Conservation (phyloP, 2,888 invertebrate species). For the Orgyia antiqua region DNA sequence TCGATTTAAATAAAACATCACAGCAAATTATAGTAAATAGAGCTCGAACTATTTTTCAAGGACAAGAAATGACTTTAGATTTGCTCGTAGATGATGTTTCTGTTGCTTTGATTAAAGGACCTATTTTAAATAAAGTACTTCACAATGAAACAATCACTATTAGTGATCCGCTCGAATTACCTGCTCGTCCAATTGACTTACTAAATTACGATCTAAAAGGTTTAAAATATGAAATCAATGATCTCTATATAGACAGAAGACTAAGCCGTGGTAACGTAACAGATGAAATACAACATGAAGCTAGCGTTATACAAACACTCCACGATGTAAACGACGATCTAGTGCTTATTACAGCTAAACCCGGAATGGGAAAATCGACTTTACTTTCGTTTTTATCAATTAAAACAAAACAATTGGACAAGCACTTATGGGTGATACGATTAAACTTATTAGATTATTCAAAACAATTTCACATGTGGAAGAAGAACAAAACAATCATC, state of each 20-base stretch:
- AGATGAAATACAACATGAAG: neutral
- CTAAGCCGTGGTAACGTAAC: neutral
- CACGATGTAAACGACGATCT: slow-evolving; percentile 3
- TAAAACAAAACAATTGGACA: slow-evolving; percentile 11
- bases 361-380: slow-evolving; percentile 23
- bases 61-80: slow-evolving; percentile 1
- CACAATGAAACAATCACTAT: neutral
- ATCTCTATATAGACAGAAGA: slow-evolving; percentile 7
- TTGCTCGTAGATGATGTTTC: slow-evolving; percentile 1
- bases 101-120: slow-evolving; percentile 1
- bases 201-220: neutral
- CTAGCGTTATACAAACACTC: slow-evolving; percentile 4
- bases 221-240: slow-evolving; percentile 4
- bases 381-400: slow-evolving; percentile 17
- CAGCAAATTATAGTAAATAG: neutral
- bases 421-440: slow-evolving; percentile 8
- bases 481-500: neutral
- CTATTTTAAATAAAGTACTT: slow-evolving; percentile 4
- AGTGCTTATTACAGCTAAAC: slow-evolving; percentile 10
- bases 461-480: slow-evolving; percentile 1
- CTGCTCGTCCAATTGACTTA: neutral
- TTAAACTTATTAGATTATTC: slow-evolving; percentile 4
- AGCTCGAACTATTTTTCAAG: slow-evolving; percentile 3
- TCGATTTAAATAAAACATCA: neutral
- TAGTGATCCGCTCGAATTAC: slow-evolving; percentile 2